phyloP scores from a whole-genome alignment of 2,797 vertebrate species.

The Diplodus puntazzo region DNA sequence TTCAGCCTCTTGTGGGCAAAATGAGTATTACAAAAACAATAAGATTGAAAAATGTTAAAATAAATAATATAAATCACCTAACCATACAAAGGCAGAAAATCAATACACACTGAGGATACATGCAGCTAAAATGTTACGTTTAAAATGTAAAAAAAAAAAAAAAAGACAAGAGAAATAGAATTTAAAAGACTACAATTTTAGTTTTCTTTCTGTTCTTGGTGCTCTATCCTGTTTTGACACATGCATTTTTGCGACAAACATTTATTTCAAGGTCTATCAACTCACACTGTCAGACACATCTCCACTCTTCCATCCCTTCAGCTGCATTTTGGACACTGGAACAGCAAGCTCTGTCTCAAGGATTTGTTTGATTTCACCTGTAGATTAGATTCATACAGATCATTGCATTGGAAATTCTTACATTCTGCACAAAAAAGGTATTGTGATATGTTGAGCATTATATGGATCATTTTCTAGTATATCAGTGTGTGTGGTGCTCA shows the following conservation, averaged over 20 bases:
- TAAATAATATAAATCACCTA: slow-evolving; percentile 10
- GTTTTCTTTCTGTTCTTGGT: not conserved
- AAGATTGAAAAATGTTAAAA: too few relatives aligned
- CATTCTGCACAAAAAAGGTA: slow-evolving; percentile 42
- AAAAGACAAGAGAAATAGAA: not conserved
- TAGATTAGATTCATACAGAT: slow-evolving; percentile 57
- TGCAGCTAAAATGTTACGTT: not conserved
- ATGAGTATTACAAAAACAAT: too few relatives aligned
- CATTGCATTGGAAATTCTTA: not conserved
- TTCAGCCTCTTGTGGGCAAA: too few relatives aligned
- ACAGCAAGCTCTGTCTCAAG: slow-evolving; percentile 96
- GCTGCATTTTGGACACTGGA: slow-evolving; percentile 97
- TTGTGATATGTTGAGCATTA: not conserved
- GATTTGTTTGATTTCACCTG: slow-evolving; percentile 97
- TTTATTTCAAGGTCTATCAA: slow-evolving; percentile 50
- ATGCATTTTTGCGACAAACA: not conserved
- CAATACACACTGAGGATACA: not conserved
- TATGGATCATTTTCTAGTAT: not conserved
- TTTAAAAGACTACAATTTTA: not conserved
- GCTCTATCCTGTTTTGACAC: not conserved
- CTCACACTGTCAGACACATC: slow-evolving; percentile 98
- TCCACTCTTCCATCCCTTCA: slow-evolving; percentile 98
- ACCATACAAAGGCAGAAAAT: not conserved
- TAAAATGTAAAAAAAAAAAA: not conserved
- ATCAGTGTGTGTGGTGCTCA: slow-evolving; percentile 78